phyloP scores from a whole-genome alignment of 1,140 invertebrate species.

The Dinothrombium tinctorium region DNA sequence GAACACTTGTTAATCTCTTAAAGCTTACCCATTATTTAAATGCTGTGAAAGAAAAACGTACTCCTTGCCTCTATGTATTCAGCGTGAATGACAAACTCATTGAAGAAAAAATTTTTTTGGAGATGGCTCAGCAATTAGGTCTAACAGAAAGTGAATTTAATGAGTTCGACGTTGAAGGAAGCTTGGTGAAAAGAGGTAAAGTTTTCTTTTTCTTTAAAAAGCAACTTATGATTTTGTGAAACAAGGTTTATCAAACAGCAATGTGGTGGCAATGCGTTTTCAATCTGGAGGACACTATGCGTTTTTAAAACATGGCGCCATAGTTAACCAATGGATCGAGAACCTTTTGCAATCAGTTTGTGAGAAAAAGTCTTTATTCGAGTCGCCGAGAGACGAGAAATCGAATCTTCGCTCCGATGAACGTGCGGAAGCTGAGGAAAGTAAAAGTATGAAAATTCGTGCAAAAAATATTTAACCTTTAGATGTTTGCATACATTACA shows the following conservation, averaged over 20 bases:
- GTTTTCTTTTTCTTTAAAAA: background rate
- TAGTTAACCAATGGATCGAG: conserved; percentile 7
- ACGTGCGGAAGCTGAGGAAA: no score
- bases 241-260: background rate
- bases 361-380: no score
- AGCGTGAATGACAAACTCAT: conserved; percentile 14
- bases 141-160: conserved; percentile 5
- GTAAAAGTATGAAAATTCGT: no score
- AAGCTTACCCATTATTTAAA: background rate
- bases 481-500: no score
- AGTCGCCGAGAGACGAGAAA: no score
- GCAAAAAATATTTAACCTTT: no score
- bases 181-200: background rate
- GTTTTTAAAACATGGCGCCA: conserved; percentile 7
- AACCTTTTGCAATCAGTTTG: no score
- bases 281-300: conserved; percentile 10
- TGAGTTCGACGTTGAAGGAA: conserved; percentile 10
- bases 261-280: conserved; percentile 6
- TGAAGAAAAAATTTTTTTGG: conserved; percentile 11
- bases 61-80: conserved; percentile 12
- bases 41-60: background rate
- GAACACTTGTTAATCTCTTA: background rate
- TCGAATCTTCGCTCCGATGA: no score
- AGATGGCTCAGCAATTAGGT: conserved; percentile 11
- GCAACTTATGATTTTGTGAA: no score